phyloP scores from a whole-genome alignment of 2,888 invertebrate species.

The Folsomia manolachei region DNA sequence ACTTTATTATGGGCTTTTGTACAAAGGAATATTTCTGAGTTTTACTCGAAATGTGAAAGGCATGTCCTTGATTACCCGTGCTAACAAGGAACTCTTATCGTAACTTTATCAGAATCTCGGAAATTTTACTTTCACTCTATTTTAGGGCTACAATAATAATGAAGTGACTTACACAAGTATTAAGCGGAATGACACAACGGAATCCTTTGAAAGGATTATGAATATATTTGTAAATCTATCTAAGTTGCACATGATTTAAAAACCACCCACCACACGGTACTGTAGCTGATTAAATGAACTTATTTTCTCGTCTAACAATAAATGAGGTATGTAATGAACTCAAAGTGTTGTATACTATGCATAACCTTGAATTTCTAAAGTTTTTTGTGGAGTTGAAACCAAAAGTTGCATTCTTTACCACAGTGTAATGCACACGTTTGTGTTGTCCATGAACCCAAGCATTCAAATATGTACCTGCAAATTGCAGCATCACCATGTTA shows the following conservation, averaged over 20 bases:
- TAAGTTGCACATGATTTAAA: not conserved
- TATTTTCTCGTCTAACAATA: not conserved
- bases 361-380: not conserved
- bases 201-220: not conserved
- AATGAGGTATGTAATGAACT: not conserved
- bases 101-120: no score
- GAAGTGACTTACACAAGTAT: no score
- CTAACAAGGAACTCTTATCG: no score
- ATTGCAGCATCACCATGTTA: no score
- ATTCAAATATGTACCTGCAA: no score
- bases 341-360: not conserved
- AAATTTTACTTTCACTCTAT: no score
- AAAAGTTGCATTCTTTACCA: not conserved
- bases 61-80: no score
- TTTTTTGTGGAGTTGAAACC: not conserved
- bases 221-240: not conserved
- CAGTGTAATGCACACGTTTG: not conserved
- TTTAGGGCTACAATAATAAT: no score
- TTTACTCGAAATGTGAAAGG: no score
- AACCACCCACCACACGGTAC: not conserved
- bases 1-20: no score
- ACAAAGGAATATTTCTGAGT: no score
- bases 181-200: no score
- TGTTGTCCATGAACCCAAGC: not conserved
- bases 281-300: not conserved